These are phyloP conservation scores for Erethizon dorsatum DNA, from an alignment of 2,797 vertebrate genomes.

Conservation along the genomic window DNA sequence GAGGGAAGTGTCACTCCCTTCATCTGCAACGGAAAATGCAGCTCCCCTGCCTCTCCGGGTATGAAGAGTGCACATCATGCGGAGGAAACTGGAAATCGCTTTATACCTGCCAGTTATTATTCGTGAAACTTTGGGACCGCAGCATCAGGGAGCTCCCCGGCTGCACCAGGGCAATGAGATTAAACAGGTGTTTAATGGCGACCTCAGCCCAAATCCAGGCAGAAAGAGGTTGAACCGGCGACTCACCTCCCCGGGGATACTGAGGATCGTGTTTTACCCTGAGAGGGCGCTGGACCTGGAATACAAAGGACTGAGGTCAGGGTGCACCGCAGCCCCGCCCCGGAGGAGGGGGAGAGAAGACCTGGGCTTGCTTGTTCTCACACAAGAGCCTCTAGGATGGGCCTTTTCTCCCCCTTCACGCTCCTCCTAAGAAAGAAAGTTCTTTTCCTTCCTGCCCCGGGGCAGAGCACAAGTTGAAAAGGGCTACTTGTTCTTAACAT, in stretches of 20 bases:
- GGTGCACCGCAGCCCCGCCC: neutral
- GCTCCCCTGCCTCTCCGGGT: neutral
- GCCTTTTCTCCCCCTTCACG: neutral
- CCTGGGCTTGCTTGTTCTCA: neutral
- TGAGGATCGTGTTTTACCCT: neutral
- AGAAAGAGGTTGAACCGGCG: neutral
- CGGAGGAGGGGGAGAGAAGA: neutral
- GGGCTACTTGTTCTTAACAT: slow-evolving; percentile 16
- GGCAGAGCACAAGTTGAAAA: slow-evolving; percentile 23
- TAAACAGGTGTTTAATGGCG: neutral
- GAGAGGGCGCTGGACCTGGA: neutral
- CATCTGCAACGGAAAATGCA: slow-evolving; percentile 22
- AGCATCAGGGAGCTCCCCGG: neutral
- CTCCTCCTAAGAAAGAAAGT: neutral
- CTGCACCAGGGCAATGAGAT: neutral
- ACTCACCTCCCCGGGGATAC: neutral
- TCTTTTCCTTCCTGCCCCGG: slow-evolving; percentile 37
- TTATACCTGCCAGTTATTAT: neutral
- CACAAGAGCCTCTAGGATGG: neutral
- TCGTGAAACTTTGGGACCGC: neutral
- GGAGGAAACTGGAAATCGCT: slow-evolving; percentile 16
- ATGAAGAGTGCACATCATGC: neutral
- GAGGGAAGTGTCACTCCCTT: neutral
- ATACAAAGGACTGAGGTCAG: neutral
- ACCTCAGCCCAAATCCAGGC: neutral